These are phyloP conservation scores for Mesochorus sp. DNA, from an alignment of 2,888 invertebrate species.

Conservation along the genomic window DNA sequence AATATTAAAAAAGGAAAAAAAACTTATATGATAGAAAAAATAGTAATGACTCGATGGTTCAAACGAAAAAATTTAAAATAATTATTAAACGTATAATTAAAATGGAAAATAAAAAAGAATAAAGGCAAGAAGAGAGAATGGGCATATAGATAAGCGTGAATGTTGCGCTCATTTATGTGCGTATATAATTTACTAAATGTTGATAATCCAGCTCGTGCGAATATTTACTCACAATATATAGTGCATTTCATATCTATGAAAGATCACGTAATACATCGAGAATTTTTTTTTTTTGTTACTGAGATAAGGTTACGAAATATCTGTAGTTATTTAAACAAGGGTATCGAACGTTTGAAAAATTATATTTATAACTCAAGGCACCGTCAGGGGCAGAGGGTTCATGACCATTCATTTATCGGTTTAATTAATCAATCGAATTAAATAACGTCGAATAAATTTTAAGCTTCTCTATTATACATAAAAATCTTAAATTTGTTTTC, in stretches of 20 bases:
- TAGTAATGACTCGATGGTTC: too few species aligned
- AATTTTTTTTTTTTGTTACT: background rate
- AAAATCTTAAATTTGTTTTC: background rate
- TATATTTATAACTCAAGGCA: constrained; percentile 44
- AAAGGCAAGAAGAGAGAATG: background rate
- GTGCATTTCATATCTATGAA: background rate
- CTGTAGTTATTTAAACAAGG: constrained; percentile 10
- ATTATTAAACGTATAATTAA: too few species aligned
- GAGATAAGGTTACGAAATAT: constrained; percentile 50
- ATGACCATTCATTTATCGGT: too few species aligned
- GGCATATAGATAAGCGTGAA: too few species aligned
- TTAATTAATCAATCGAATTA: constrained; percentile 32
- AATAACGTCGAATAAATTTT: constrained; percentile 25
- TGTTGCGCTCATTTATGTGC: too few species aligned
- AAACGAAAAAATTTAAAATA: too few species aligned
- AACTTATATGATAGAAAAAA: background rate
- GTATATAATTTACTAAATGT: too few species aligned
- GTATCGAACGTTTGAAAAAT: constrained; percentile 25
- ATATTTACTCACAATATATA: background rate
- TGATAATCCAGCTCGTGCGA: background rate
- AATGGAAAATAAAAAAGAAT: too few species aligned
- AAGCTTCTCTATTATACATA: background rate
- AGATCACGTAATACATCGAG: background rate
- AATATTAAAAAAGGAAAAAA: too few species aligned
- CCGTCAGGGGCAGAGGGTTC: background rate